phyloP scores from a whole-genome alignment of 2,113 vertebrate genomes.

The Ifrita kowaldi region DNA sequence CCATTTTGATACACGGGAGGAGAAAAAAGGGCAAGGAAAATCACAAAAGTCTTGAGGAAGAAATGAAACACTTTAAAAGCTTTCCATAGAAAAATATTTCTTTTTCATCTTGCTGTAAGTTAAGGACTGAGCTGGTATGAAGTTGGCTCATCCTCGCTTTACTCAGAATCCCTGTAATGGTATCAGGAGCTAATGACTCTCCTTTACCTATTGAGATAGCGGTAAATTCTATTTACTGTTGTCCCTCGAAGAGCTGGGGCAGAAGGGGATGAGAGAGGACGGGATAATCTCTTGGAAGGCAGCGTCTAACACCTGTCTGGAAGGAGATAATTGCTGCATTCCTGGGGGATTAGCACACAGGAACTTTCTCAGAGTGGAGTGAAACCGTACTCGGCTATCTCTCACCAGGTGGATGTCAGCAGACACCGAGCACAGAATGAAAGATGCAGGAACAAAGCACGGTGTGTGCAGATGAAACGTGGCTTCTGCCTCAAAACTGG shows the following conservation, averaged over 20 bases:
- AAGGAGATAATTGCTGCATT: conserved; percentile 40
- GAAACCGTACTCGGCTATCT: neutral
- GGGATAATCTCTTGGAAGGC: conserved; percentile 48
- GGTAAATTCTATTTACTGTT: neutral
- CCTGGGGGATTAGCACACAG: neutral
- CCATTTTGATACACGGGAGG: neutral
- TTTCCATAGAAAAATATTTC: neutral
- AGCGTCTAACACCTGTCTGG: conserved; percentile 37
- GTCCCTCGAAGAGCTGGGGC: neutral
- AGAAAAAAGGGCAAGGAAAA: neutral
- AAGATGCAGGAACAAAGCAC: neutral
- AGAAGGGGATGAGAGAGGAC: neutral
- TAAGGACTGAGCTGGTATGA: neutral
- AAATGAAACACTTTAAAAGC: neutral
- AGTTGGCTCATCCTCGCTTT: neutral
- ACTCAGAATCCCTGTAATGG: neutral
- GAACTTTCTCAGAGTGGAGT: neutral
- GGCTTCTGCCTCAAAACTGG: neutral
- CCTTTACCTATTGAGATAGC: neutral
- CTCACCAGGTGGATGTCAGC: neutral
- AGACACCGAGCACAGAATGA: neutral
- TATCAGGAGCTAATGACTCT: neutral
- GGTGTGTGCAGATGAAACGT: neutral
- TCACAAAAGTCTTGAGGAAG: neutral
- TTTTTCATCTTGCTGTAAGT: neutral